Evolutionary conservation across 2,888 invertebrate genomes (phyloP).

Genomic region (Cyaniris semiargus): DNA sequence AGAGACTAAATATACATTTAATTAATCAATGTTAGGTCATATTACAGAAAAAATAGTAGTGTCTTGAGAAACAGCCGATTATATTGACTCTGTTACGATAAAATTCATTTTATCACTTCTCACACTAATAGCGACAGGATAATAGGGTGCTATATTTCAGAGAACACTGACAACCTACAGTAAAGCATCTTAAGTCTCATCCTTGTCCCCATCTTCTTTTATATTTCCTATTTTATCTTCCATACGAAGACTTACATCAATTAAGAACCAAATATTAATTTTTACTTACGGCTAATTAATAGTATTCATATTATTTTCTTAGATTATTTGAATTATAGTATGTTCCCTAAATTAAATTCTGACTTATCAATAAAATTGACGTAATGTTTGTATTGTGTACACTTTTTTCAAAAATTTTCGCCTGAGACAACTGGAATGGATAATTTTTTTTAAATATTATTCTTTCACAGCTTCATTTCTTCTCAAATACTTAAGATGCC

Average conservation of each 20-base stretch:
- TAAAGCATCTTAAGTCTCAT: conserved; percentile 53
- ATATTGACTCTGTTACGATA: conserved; percentile 33
- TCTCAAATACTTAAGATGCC: conserved; percentile 49
- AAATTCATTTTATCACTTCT: conserved; percentile 57
- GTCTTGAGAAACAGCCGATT: conserved; percentile 15
- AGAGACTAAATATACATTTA: background rate
- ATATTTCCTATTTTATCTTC: background rate
- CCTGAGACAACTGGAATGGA: background rate
- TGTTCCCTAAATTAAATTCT: background rate
- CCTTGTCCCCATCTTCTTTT: background rate
- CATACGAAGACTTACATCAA: conserved; percentile 30
- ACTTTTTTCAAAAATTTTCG: background rate
- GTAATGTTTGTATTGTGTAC: background rate
- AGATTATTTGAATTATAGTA: background rate
- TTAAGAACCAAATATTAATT: background rate
- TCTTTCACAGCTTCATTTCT: background rate
- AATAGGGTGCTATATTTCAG: conserved; percentile 73
- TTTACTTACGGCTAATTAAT: background rate
- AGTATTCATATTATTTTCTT: background rate
- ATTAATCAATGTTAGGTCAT: background rate
- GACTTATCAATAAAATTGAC: background rate
- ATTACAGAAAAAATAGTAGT: background rate
- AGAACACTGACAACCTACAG: conserved; percentile 57
- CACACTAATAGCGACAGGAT: conserved; percentile 76
- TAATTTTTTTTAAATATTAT: background rate